Conservation (phyloP, 2,113 vertebrate genomes). For the Festucalex cinctus region DNA sequence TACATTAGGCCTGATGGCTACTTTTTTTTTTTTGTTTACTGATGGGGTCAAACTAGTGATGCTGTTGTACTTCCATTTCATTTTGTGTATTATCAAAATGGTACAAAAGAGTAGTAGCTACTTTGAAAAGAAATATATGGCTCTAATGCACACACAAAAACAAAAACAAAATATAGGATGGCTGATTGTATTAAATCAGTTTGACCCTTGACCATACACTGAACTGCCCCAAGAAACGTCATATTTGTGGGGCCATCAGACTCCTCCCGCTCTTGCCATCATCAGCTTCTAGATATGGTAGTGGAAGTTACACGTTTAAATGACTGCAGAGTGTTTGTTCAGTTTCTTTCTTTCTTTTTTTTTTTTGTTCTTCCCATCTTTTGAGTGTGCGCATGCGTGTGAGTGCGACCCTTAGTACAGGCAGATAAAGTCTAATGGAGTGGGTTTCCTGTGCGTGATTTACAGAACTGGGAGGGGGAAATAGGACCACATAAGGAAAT, state of each 20-base stretch:
- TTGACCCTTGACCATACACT: no score
- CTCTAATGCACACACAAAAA: no score
- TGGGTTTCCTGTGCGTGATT: constrained; percentile 55
- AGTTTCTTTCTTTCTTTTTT: no score
- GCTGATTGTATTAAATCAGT: no score
- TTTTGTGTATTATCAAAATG: not conserved
- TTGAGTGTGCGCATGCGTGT: not conserved
- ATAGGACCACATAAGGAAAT: constrained; percentile 63
- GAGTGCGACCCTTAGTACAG: constrained; percentile 2
- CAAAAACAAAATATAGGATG: no score
- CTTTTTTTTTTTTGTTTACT: not conserved
- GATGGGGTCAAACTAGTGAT: not conserved
- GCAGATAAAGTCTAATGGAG: constrained; percentile 8
- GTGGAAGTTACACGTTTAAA: not conserved
- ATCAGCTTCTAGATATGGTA: not conserved
- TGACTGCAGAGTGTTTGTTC: not conserved
- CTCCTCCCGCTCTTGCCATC: not conserved
- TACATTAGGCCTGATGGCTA: not conserved
- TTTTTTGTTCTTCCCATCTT: not conserved
- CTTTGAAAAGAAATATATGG: no score
- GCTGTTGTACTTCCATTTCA: not conserved
- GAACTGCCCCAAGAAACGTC: no score
- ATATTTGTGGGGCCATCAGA: no score
- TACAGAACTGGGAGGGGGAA: constrained; percentile 42
- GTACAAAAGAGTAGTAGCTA: no score